Evolutionary conservation across 1,140 invertebrate species (phyloP).

Genomic region (Camponotus floridanus): DNA sequence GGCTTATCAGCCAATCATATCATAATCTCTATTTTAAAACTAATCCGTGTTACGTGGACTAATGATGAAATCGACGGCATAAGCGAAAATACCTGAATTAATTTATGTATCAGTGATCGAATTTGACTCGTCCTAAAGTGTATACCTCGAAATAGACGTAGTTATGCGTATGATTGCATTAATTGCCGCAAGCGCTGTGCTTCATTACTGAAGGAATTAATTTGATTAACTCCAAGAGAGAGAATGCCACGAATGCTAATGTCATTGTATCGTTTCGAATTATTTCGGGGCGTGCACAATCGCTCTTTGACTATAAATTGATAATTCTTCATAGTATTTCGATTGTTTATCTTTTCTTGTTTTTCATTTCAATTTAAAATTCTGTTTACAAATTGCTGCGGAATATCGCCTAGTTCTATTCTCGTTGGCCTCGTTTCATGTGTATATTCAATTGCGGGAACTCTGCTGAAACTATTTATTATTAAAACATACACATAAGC

Average conservation of each 20-base stretch:
- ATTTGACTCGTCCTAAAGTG: conserved; percentile 23
- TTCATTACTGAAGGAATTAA: conserved; percentile 37
- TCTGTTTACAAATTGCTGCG: conserved; percentile 12
- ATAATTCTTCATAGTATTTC: background rate
- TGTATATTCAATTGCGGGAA: conserved; percentile 18
- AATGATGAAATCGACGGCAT: conserved; percentile 26
- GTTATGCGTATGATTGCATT: background rate
- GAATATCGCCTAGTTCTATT: background rate
- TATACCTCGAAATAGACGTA: conserved; percentile 10
- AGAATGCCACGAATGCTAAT: background rate
- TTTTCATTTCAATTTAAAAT: background rate
- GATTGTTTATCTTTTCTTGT: background rate
- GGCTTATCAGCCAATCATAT: conserved; percentile 22
- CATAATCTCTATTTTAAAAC: conserved; percentile 36
- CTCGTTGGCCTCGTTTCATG: background rate
- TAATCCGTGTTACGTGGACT: conserved; percentile 4
- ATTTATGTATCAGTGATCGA: conserved; percentile 3
- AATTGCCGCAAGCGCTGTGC: background rate
- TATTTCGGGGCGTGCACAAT: background rate
- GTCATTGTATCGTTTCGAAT: background rate
- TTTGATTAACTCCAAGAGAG: background rate
- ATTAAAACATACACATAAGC: conserved; percentile 26
- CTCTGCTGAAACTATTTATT: conserved; percentile 35
- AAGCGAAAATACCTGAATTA: conserved; percentile 33
- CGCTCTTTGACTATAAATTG: background rate